Evolutionary conservation across 2,888 invertebrate genomes (phyloP).

Genomic region (Hypercompe scribonia): DNA sequence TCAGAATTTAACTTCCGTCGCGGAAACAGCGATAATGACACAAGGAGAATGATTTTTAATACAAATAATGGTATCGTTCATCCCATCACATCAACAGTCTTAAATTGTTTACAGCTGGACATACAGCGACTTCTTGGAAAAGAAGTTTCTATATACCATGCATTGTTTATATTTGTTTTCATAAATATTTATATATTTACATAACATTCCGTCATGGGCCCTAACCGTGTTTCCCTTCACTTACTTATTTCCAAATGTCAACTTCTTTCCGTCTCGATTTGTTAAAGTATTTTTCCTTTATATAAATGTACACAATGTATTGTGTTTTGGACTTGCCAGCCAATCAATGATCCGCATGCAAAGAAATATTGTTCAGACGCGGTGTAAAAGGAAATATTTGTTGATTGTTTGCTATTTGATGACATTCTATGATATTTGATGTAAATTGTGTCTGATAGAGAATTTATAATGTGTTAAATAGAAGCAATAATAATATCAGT

Average conservation of each 20-base stretch:
- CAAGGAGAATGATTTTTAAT: no score
- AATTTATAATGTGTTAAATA: neutral
- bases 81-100: no score
- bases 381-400: slow-evolving; percentile 46
- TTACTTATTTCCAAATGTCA: slow-evolving; percentile 39
- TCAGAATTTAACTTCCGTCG: no score
- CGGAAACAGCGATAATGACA: no score
- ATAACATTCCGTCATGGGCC: neutral
- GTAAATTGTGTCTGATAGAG: neutral
- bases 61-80: no score
- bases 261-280: slow-evolving; percentile 56
- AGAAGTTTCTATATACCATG: no score
- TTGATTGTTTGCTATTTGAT: slow-evolving; percentile 46
- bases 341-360: slow-evolving; percentile 61
- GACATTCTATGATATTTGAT: slow-evolving; percentile 27
- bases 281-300: slow-evolving; percentile 58
- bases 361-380: slow-evolving; percentile 55
- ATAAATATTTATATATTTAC: neutral
- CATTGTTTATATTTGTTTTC: no score
- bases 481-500: neutral
- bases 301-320: slow-evolving; percentile 58
- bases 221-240: slow-evolving; percentile 18
- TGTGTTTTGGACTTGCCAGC: slow-evolving; percentile 64
- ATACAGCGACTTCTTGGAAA: no score
- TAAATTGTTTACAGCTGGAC: no score